These are phyloP conservation scores for Macrobrachium nipponense DNA, from an alignment of 1,140 invertebrate genomes.

Conservation along the genomic window DNA sequence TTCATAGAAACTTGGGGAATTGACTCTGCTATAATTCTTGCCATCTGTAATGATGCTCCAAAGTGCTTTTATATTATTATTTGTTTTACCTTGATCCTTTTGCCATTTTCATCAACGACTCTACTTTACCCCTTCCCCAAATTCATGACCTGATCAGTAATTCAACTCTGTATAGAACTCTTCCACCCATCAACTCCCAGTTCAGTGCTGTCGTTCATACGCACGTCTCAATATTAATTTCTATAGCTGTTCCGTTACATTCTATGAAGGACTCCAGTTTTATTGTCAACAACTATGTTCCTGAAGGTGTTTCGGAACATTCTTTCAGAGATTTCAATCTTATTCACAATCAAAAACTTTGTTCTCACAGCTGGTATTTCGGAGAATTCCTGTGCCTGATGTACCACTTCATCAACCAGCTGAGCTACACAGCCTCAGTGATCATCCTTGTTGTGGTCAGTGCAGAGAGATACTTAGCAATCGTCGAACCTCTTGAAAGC, in stretches of 20 bases:
- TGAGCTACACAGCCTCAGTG: constrained; percentile 85
- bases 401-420: constrained; percentile 83
- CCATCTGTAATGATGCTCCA: no score
- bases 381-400: constrained; percentile 85
- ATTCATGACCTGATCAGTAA: no score
- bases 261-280: background rate
- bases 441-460: constrained; percentile 85
- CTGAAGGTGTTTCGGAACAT: background rate
- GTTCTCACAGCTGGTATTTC: constrained; percentile 77
- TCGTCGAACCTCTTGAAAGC: constrained; percentile 76
- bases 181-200: no score
- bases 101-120: no score
- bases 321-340: no score
- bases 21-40: no score
- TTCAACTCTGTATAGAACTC: no score
- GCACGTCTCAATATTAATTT: background rate
- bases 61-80: no score
- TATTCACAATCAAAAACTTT: no score
- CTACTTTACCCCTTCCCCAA: no score
- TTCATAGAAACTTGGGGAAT: no score
- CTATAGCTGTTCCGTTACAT: background rate
- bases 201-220: background rate
- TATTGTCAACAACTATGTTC: background rate
- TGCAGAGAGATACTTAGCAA: constrained; percentile 83
- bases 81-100: no score